Evolutionary conservation across 2,113 vertebrate species (phyloP).

Genomic region (Pterophyllum scalare): DNA sequence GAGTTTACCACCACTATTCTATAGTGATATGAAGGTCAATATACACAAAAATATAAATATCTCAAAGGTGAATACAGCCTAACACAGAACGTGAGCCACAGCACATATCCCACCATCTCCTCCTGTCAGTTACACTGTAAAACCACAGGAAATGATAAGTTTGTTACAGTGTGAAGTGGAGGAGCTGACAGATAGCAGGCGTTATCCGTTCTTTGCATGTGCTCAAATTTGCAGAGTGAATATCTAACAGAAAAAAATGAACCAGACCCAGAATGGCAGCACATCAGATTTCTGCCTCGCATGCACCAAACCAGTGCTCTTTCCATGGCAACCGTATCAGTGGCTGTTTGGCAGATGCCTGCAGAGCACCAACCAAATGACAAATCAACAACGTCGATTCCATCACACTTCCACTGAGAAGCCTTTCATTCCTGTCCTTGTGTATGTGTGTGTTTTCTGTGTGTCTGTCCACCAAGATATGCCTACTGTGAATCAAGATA

Average conservation of each 20-base stretch:
- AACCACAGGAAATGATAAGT: slow-evolving; percentile 6
- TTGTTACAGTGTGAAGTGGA: neutral
- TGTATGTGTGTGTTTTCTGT: slow-evolving; percentile 3
- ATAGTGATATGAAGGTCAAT: neutral
- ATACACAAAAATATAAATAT: neutral
- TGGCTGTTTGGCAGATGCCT: slow-evolving; percentile 60
- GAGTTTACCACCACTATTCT: neutral
- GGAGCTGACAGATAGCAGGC: neutral
- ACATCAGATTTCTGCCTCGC: slow-evolving; percentile 61
- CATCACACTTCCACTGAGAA: slow-evolving; percentile 58
- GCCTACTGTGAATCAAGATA: slow-evolving; percentile 37
- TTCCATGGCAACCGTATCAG: slow-evolving; percentile 74
- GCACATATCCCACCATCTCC: neutral
- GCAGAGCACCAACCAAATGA: slow-evolving; percentile 58
- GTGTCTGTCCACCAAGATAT: slow-evolving; percentile 29
- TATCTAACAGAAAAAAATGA: slow-evolving; percentile 29
- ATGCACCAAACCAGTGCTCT: slow-evolving; percentile 55
- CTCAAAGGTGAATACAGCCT: slow-evolving; percentile 12
- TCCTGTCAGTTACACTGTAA: neutral
- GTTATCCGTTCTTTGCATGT: slow-evolving; percentile 30
- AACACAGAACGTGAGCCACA: neutral
- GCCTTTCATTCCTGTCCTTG: slow-evolving; percentile 39
- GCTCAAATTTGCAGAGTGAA: slow-evolving; percentile 18
- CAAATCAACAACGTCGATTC: slow-evolving; percentile 68
- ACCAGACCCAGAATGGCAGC: slow-evolving; percentile 42